Evolutionary conservation across 2,888 invertebrate genomes (phyloP).

Genomic region (Aleiodes testaceus): DNA sequence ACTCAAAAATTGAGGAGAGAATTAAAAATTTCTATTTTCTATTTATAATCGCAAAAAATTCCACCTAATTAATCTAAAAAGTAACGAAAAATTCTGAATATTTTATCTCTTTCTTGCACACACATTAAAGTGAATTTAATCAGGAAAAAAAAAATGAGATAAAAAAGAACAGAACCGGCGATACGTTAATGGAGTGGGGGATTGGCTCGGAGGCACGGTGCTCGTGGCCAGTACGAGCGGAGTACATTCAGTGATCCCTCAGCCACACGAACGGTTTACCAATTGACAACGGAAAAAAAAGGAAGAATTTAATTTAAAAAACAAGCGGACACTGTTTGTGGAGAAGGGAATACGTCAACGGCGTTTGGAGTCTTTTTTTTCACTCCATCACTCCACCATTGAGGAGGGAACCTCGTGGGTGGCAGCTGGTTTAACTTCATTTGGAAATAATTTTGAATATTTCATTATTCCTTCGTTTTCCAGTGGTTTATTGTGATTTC

Average conservation of each 20-base stretch:
- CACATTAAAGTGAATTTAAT: slow-evolving; percentile 1
- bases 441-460: not conserved
- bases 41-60: too few relatives aligned
- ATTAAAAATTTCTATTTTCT: too few relatives aligned
- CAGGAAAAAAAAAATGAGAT: not conserved
- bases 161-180: slow-evolving; percentile 2
- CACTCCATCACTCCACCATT: not conserved
- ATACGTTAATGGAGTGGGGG: slow-evolving; percentile 58
- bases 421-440: slow-evolving; percentile 15
- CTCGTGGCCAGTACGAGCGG: slow-evolving; percentile 44
- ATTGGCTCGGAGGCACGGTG: slow-evolving; percentile 52
- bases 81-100: not conserved
- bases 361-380: slow-evolving; percentile 3
- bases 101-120: not conserved
- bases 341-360: slow-evolving; percentile 17
- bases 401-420: slow-evolving; percentile 8
- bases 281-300: slow-evolving; percentile 19
- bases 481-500: too few relatives aligned
- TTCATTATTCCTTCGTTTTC: not conserved
- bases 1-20: too few relatives aligned
- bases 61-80: too few relatives aligned
- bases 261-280: slow-evolving; percentile 52
- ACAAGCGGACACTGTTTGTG: not conserved
- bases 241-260: slow-evolving; percentile 53
- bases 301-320: not conserved